Evolutionary conservation across 1,140 invertebrate genomes (phyloP).

Genomic region (Pseudobourletiella spinata): DNA sequence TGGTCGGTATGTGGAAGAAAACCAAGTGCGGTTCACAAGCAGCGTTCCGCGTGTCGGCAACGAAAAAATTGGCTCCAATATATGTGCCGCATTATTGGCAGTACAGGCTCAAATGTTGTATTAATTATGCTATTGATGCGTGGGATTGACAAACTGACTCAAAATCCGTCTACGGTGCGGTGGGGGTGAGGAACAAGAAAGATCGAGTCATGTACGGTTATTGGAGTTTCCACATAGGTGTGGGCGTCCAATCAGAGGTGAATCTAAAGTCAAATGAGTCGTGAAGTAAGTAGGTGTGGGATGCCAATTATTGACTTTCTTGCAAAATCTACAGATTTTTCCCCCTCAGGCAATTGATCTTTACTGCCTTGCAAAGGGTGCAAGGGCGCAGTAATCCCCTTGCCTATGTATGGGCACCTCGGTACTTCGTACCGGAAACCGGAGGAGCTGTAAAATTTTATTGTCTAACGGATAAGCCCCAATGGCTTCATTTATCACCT

Average conservation of each 20-base stretch:
- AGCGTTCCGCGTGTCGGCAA: too few relatives aligned
- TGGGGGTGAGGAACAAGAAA: not conserved
- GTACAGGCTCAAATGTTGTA: not conserved
- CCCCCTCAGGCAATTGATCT: not conserved
- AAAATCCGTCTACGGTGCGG: not conserved
- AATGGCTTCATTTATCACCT: not conserved
- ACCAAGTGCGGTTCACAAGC: too few relatives aligned
- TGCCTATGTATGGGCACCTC: not conserved
- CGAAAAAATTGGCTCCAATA: too few relatives aligned
- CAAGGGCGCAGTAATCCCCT: not conserved
- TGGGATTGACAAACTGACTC: not conserved
- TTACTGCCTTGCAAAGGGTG: not conserved
- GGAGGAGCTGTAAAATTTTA: not conserved
- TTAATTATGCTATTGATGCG: not conserved
- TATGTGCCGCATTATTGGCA: not conserved
- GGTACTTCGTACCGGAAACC: not conserved
- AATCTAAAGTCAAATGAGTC: not conserved
- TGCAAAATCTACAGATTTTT: not conserved
- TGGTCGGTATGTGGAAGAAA: too few relatives aligned
- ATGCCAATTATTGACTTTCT: not conserved
- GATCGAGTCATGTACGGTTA: not conserved
- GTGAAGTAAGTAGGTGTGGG: not conserved
- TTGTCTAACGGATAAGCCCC: not conserved
- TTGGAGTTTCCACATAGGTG: not conserved
- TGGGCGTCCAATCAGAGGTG: not conserved